A percentile compares a stretch with the other conserved stretches of the same genome.
Evolutionary conservation across 2,888 invertebrate genomes (phyloP).

Genomic region (Mylabris sibirica): DNA sequence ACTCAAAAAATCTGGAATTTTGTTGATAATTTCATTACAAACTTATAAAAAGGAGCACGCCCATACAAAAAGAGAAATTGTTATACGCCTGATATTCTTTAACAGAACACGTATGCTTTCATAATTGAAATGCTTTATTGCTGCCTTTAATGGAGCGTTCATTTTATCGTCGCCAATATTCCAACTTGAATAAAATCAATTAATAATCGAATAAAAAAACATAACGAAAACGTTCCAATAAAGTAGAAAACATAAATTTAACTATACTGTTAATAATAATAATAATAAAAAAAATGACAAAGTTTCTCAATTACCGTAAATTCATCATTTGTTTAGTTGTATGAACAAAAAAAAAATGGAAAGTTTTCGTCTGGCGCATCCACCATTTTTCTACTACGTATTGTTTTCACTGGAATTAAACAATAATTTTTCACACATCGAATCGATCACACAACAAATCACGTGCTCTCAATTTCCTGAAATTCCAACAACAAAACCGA

Average conservation of each 20-base stretch:
- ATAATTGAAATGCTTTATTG: not conserved
- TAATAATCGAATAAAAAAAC: not conserved
- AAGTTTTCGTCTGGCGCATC: not conserved
- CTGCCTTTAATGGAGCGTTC: not conserved
- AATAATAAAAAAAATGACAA: not conserved
- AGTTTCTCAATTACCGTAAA: not conserved
- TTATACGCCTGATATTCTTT: not conserved
- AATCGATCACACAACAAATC: not conserved
- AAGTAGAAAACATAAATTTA: not conserved
- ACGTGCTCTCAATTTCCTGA: not conserved
- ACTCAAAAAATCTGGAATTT: not conserved
- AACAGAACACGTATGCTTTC: not conserved
- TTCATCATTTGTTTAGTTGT: not conserved
- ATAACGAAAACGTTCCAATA: not conserved
- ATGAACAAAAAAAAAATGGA: too few species aligned
- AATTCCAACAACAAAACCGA: not conserved
- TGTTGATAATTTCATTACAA: not conserved
- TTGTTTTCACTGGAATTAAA: not conserved
- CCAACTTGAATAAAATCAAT: constrained; percentile 2
- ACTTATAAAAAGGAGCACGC: too few species aligned
- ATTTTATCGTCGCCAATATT: not conserved
- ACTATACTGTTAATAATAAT: not conserved
- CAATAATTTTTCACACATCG: not conserved
- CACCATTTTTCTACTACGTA: not conserved
- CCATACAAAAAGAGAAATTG: not conserved